phyloP scores from a whole-genome alignment of 1,140 invertebrate genomes.

The Armadillidium nasatum region DNA sequence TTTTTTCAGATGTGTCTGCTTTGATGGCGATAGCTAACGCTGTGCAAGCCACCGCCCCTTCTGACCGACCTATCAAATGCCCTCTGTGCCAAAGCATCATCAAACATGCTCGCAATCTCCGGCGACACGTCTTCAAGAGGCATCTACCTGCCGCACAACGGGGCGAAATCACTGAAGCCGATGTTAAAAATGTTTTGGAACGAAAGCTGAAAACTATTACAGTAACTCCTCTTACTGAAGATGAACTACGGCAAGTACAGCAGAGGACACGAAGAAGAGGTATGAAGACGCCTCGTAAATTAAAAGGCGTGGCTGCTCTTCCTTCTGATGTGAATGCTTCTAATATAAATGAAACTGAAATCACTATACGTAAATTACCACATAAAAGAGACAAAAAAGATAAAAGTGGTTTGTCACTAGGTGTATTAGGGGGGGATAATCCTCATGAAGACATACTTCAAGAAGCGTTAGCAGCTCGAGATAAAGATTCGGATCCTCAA shows the following conservation, averaged over 20 bases:
- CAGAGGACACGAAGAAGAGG: conserved; percentile 32
- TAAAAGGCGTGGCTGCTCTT: conserved; percentile 35
- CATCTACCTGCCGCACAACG: conserved; percentile 40
- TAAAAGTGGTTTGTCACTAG: background rate
- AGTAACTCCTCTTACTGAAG: conserved; percentile 38
- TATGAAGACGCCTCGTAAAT: conserved; percentile 29
- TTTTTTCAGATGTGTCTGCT: conserved; percentile 44
- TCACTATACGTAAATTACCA: conserved; percentile 41
- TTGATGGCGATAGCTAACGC: conserved; percentile 43
- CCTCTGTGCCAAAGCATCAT: conserved; percentile 59
- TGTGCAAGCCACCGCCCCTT: conserved; percentile 48
- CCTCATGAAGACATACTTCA: conserved; percentile 32
- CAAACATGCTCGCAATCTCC: conserved; percentile 57
- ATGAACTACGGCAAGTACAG: conserved; percentile 36
- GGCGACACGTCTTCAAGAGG: conserved; percentile 52
- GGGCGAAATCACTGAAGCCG: conserved; percentile 40
- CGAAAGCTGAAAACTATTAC: conserved; percentile 39
- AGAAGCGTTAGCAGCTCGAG: conserved; percentile 38
- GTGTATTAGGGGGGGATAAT: background rate
- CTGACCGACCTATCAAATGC: conserved; percentile 60
- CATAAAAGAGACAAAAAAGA: conserved; percentile 34
- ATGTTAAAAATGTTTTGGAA: conserved; percentile 40
- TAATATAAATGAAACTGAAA: conserved; percentile 37
- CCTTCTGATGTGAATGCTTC: conserved; percentile 35
- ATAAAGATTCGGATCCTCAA: conserved; percentile 32